A percentile compares a stretch with the other conserved stretches of the same genome.
Evolutionary conservation across 2,888 invertebrate genomes (phyloP).

Genomic region (Drosophila aldrichi): DNA sequence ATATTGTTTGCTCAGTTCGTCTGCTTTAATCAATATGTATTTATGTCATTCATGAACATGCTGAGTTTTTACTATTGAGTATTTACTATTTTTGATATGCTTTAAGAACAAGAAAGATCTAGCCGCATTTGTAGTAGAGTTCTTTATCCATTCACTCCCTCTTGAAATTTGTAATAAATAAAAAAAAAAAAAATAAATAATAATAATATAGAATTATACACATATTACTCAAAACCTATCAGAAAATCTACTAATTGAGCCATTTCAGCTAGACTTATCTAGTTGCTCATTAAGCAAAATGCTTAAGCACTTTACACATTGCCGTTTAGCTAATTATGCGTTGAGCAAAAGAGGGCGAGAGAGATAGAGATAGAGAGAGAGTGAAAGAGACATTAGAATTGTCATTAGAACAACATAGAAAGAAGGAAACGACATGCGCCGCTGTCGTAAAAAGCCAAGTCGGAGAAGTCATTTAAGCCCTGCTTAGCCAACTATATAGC

Average conservation of each 20-base stretch:
- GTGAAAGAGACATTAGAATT: conserved; percentile 40
- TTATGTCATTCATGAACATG: too few relatives aligned
- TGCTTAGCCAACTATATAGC: conserved; percentile 8
- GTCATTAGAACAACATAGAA: conserved; percentile 37
- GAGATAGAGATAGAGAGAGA: background rate
- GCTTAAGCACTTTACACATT: conserved; percentile 2
- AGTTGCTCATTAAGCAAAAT: conserved; percentile 21
- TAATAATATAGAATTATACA: too few relatives aligned
- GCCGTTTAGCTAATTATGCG: conserved; percentile 44
- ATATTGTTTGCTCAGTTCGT: too few relatives aligned
- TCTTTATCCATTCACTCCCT: too few relatives aligned
- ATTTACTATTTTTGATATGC: too few relatives aligned
- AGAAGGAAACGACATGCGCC: conserved; percentile 20
- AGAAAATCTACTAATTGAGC: background rate
- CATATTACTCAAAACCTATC: too few relatives aligned
- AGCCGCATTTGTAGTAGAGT: too few relatives aligned
- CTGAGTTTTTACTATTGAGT: too few relatives aligned
- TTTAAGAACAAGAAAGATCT: too few relatives aligned
- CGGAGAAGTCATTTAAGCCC: conserved; percentile 11
- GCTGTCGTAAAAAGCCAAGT: conserved; percentile 56
- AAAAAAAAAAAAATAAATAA: too few relatives aligned
- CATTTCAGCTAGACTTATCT: background rate
- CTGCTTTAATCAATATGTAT: too few relatives aligned
- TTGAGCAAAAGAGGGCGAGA: conserved; percentile 20
- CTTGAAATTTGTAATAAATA: too few relatives aligned